Evolutionary conservation across 2,797 vertebrate species (phyloP), one percentile per base, ranked within the genome.

Genomic region (Decapterus maruadsi): DNA sequence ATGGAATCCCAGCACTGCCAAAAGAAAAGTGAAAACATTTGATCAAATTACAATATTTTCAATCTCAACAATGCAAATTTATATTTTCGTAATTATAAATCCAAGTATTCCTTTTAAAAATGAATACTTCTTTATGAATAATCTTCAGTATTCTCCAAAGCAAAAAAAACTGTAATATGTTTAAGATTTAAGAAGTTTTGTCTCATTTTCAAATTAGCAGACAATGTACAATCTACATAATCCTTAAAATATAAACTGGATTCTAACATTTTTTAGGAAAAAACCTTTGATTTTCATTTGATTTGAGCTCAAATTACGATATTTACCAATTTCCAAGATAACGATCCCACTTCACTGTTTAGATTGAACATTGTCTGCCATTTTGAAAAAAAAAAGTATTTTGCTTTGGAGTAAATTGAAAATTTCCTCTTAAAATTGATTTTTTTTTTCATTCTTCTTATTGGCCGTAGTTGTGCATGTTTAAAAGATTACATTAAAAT

Each of bases 1-100:
- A 26, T 79, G 68, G 67, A 74, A 71, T 70, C 55, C 60, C 48
- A 53, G 60, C 1, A 43, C 67, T 84, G 81, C 4, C 57, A 50
- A 78, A 31, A 77, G 53, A 1, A 57, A 75, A 51, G 51, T 0
- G 0, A 68, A 80, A 31, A 54, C 0, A 42, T 67, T 72, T 10
- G 3, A 17, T 67, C 4, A 46, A 66, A 38, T 10, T 61, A 0
- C 16, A 56, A 55, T 13, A 9, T 53, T 63, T 70, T 58, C 45
- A 1, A 34, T 62, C 4, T 66, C 4, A 4, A 31, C 48, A 31
- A 31, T 14, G 22, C 2, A 19, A 34, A 34, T 48, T 48, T 48
- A 8, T 8, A 20, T 50, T 4, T 61, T 48, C 40, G 19, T 46
- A 2, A 7, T 6, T 17, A 7, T 46, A 46, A 68, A 55, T 56